Base-by-base conservation (phyloP, 2,888 invertebrate genomes). In the Agriopis leucophaearia region DNA sequence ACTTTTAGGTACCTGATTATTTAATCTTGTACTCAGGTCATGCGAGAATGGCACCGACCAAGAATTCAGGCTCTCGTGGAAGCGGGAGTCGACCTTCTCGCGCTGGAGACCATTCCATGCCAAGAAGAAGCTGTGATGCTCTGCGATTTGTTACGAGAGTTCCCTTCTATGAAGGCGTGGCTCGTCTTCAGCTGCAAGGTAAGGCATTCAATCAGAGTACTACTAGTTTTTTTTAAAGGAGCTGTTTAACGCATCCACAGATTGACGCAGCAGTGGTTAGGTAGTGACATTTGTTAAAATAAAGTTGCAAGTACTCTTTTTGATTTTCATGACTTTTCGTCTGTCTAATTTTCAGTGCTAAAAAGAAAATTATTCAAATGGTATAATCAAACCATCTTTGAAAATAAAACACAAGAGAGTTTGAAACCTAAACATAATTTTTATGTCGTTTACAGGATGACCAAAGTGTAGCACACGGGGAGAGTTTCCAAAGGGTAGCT, bases 81-180 rank as follows among this genome's bases (percentile, higher is more conserved):
- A 72, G 96, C 96, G 2, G 98, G 97, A 0, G 97, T 97, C 1
- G 98, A 99, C 88, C 87, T 98, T 8, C 88, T 99, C 72, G 98
- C 98, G 1, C 91, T 99, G 76, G 99, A 99, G 89, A 99, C 99
- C 0, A 97, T 99, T 79, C 99, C 99, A 8, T 97, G 97, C 75
- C 95, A 95, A 81, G 95, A 95, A 79, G 99, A 99, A 90, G 99
- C 97, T 0, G 96, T 96, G 84, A 97, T 97, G 84, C 88, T 99
- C 36, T 95, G 98, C 27, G 96, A 97, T 70, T 92, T 98, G 80
- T 89, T 99, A 35, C 95, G 96, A 72, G 96, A 97, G 76, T 98
- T 96, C 88, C 98, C 98, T 0, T 89, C 94, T 57, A 92, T 95
- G 0, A 97, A 97, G 85, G 97, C 97, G 16, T 99, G 98, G 98